Conservation (phyloP, 2,888 invertebrate genomes). For the Perithous albicinctus region DNA sequence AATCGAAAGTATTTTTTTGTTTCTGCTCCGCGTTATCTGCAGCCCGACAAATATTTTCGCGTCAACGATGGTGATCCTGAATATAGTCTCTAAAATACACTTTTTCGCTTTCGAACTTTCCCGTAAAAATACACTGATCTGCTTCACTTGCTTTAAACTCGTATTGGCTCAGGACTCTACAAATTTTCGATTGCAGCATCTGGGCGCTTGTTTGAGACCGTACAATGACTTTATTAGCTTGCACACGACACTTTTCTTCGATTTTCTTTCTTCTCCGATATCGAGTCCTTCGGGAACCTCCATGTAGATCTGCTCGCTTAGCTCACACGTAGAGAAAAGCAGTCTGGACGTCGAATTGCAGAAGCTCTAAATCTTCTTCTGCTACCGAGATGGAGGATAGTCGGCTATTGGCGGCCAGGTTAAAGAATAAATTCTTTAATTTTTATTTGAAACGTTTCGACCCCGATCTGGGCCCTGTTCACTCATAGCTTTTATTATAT, state of each 20-base stretch:
- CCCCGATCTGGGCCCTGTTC: no score
- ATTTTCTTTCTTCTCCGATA: no score
- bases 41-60: conserved; percentile 66
- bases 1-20: conserved; percentile 14
- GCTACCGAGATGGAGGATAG: no score
- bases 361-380: no score
- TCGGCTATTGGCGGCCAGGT: no score
- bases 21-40: conserved; percentile 58
- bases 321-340: no score
- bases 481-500: no score
- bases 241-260: no score
- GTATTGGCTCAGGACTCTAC: conserved; percentile 54
- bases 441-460: no score
- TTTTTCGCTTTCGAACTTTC: conserved; percentile 41
- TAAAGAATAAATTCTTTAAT: no score
- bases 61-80: conserved; percentile 57
- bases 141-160: conserved; percentile 64
- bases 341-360: no score
- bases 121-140: conserved; percentile 69
- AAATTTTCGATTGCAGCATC: conserved; percentile 44
- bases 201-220: conserved; percentile 15
- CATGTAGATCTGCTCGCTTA: background rate
- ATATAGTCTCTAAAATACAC: conserved; percentile 57
- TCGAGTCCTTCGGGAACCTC: background rate
- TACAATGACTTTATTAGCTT: background rate